Conservation (phyloP, 1,140 invertebrate genomes). For the Listronotus oregonensis region DNA sequence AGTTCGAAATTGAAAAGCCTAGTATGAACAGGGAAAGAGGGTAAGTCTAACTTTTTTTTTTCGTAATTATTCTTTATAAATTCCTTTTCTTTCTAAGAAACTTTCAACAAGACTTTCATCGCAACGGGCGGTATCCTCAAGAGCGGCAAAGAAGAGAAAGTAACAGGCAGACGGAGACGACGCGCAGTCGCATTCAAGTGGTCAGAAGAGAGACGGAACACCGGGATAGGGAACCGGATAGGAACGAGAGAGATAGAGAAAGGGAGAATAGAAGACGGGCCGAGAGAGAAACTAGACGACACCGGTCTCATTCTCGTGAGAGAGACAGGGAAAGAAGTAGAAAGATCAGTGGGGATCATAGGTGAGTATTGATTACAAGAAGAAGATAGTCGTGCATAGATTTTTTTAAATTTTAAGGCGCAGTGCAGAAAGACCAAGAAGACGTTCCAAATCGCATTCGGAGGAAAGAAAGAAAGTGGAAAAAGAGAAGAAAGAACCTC, state of each 20-base stretch:
- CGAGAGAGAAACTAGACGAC: constrained; percentile 4
- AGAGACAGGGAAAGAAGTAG: constrained; percentile 4
- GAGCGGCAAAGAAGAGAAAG: constrained; percentile 23
- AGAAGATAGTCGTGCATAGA: neutral
- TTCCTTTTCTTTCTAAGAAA: neutral
- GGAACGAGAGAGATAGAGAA: neutral
- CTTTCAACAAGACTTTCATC: constrained; percentile 14
- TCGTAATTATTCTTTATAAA: neutral
- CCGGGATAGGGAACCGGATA: neutral
- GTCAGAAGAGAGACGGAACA: constrained; percentile 8
- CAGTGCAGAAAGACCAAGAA: constrained; percentile 36
- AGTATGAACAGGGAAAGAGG: constrained; percentile 26
- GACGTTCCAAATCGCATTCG: constrained; percentile 37
- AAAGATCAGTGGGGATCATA: constrained; percentile 2
- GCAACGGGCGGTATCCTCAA: constrained; percentile 9
- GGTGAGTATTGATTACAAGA: constrained; percentile 1
- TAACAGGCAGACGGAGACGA: constrained; percentile 21
- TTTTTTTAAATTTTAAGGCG: constrained; percentile 2
- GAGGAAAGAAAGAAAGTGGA: constrained; percentile 33
- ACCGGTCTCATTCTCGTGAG: constrained; percentile 7
- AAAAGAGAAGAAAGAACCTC: constrained; percentile 16
- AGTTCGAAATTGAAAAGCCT: constrained; percentile 50
- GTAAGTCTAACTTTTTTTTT: neutral
- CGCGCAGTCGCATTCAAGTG: constrained; percentile 27
- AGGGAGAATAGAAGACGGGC: constrained; percentile 2